Conservation (phyloP, 2,797 vertebrate genomes). For the Pseudocheirus occidentalis region DNA sequence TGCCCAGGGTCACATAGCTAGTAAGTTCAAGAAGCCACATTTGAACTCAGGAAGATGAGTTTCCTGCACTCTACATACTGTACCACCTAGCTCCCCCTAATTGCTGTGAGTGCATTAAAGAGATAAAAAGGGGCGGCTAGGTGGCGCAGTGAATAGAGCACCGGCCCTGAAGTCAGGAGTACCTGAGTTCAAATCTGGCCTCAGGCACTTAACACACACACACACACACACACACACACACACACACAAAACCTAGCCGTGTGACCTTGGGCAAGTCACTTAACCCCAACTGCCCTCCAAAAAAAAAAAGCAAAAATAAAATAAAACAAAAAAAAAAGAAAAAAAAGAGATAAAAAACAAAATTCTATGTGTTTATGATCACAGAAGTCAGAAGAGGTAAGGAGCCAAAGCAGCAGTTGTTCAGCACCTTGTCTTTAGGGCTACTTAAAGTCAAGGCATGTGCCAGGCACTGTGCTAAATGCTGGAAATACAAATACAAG, state of each 20-base stretch:
- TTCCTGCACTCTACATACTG: neutral
- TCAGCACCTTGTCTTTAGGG: neutral
- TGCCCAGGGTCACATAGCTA: neutral
- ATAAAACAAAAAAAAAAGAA: no score
- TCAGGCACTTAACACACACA: no score
- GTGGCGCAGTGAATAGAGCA: no score
- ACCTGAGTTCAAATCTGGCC: no score
- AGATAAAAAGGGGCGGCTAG: no score
- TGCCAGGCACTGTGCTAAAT: neutral
- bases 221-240: no score
- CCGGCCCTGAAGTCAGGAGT: no score
- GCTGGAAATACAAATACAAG: neutral
- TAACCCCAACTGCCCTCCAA: no score
- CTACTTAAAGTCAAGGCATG: neutral
- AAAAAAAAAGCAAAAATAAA: no score
- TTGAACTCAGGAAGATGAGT: neutral
- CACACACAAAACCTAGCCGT: no score
- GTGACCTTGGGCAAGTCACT: no score
- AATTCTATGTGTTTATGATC: neutral
- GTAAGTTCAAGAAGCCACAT: neutral
- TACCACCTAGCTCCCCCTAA: neutral
- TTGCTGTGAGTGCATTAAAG: neutral
- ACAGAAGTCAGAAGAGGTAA: neutral
- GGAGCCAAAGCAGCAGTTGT: neutral
- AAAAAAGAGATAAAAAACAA: neutral